Evolutionary conservation across 2,888 invertebrate genomes (phyloP).

Genomic region (Coremacera marginata): DNA sequence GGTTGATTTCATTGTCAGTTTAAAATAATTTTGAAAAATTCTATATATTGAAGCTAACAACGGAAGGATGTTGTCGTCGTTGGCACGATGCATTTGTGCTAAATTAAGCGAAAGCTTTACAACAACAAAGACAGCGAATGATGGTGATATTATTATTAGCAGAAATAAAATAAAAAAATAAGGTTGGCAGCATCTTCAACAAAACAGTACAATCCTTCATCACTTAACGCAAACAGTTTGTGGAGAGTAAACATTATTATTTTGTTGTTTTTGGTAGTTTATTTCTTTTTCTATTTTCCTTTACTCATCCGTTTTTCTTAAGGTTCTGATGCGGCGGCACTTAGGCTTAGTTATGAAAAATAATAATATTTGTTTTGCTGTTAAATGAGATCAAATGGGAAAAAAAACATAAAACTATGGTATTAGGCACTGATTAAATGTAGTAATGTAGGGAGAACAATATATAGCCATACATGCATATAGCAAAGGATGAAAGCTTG

Average conservation of each 20-base stretch:
- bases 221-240: not conserved
- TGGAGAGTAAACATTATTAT: slow-evolving; percentile 19
- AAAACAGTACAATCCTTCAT: not conserved
- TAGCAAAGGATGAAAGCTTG: too few relatives aligned
- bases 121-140: not conserved
- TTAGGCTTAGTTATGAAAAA: not conserved
- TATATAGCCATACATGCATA: too few relatives aligned
- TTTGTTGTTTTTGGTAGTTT: not conserved
- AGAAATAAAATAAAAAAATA: not conserved
- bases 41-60: not conserved
- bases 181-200: not conserved
- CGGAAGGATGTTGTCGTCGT: slow-evolving; percentile 15
- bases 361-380: slow-evolving; percentile 8
- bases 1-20: not conserved
- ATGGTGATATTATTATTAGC: not conserved
- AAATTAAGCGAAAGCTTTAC: slow-evolving; percentile 20
- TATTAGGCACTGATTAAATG: too few relatives aligned
- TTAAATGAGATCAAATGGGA: slow-evolving; percentile 16
- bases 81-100: slow-evolving; percentile 13
- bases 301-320: not conserved
- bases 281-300: not conserved
- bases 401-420: not conserved
- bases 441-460: too few relatives aligned
- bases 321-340: not conserved
- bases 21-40: not conserved